A percentile compares a stretch with the other conserved stretches of the same genome.
These are phyloP conservation scores for Thalassoma bifasciatum DNA, from an alignment of 2,113 vertebrate species.

Conservation along the genomic window DNA sequence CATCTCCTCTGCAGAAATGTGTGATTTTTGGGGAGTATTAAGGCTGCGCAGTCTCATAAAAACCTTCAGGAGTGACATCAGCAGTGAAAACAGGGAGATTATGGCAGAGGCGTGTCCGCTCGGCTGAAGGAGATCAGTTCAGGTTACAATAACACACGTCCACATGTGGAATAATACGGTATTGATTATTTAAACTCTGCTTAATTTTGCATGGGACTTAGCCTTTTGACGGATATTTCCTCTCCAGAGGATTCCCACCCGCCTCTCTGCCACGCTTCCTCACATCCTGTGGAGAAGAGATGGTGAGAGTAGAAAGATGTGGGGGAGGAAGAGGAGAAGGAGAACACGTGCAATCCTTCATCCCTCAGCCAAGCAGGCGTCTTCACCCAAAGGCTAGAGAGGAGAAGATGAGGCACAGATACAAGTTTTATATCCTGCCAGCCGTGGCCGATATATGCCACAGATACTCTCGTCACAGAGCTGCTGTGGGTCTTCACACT, in stretches of 20 bases:
- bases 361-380: conserved; percentile 38
- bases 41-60: conserved; percentile 38
- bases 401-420: conserved; percentile 40
- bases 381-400: conserved; percentile 57
- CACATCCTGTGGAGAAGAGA: conserved; percentile 23
- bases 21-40: too few species aligned
- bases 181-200: conserved; percentile 62
- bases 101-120: conserved; percentile 51
- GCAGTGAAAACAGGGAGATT: conserved; percentile 59
- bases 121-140: conserved; percentile 35
- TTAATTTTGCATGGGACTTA: conserved; percentile 21
- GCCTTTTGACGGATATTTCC: conserved; percentile 53
- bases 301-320: conserved; percentile 20
- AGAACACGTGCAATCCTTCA: conserved; percentile 54
- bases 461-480: conserved; percentile 45
- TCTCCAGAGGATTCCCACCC: conserved; percentile 24
- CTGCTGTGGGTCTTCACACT: not conserved
- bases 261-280: not conserved
- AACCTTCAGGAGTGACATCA: conserved; percentile 63
- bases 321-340: conserved; percentile 1
- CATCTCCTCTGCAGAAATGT: too few species aligned
- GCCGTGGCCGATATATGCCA: conserved; percentile 36
- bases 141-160: conserved; percentile 52
- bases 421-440: conserved; percentile 39
- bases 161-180: conserved; percentile 50